Conservation (phyloP, 2,113 vertebrate genomes). For the human region GRCh38 chr6:90478001-90478500, state of each 20-base stretch:
- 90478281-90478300: neutral
- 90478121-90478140: neutral
- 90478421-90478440: too few species aligned
- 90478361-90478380: neutral
- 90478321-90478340: neutral
- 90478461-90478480: neutral
- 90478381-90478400: rapidly evolving
- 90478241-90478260: neutral
- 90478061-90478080: neutral
- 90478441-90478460: rapidly evolving
- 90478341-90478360: neutral
- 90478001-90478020: neutral
- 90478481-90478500: neutral
- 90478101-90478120: neutral
- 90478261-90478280: neutral
- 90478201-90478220: neutral
- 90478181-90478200: neutral
- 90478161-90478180: neutral
- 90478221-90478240: neutral
- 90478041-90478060: neutral
- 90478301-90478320: neutral
- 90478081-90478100: neutral
- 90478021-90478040: neutral
- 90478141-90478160: neutral
- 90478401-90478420: rapidly evolving